Base-by-base conservation (phyloP, 2,888 invertebrate genomes). In the Nymphalis polychloros region DNA sequence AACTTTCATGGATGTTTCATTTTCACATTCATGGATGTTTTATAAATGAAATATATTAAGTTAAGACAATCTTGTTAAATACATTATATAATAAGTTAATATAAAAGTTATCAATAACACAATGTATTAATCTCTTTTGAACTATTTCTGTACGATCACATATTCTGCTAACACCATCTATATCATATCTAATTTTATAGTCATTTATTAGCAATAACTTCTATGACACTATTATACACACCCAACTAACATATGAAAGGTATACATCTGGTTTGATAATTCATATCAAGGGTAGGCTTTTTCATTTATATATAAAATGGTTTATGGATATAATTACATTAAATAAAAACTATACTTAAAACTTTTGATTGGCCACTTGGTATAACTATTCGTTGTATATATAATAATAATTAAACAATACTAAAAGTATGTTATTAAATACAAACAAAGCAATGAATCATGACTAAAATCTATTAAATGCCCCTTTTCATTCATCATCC, bases 311-410 rank as follows among this genome's bases (percentile, higher is more conserved):
- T 63, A 62, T 50, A 49, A 68, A 60, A 68, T 68, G 46, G 19
- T 63, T 49, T 19, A 63, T 53, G 46, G 27, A 67, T 48, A 63
- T 46, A 63, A 31, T 19, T 16, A 59, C 13, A 48, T 57, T 27
- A 65, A 67, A 65, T 68, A 62, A 64, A 69, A 27, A 49, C 35
- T 64, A 61, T 60, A 57, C n/a, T 57, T 72, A 62, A 63, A 62
- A 55, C 52, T 71, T 57, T 67, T 50, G 64, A 66, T 74, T 74
- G 73, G 73, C 73, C 73, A 67, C 72, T 64, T 59, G 27, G 60
- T 69, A 59, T 57, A 62, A 48, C 49, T 69, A 67, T 74, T 74
- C 66, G 69, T 69, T 73, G 73, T 67, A 67, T 16, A 57, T 16
- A 59, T 48, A 41, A 35, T 41, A 62, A 60, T 49, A 31, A 50